Evolutionary conservation across 2,888 invertebrate genomes (phyloP).

Genomic region (Chrysomela aeneicollis): DNA sequence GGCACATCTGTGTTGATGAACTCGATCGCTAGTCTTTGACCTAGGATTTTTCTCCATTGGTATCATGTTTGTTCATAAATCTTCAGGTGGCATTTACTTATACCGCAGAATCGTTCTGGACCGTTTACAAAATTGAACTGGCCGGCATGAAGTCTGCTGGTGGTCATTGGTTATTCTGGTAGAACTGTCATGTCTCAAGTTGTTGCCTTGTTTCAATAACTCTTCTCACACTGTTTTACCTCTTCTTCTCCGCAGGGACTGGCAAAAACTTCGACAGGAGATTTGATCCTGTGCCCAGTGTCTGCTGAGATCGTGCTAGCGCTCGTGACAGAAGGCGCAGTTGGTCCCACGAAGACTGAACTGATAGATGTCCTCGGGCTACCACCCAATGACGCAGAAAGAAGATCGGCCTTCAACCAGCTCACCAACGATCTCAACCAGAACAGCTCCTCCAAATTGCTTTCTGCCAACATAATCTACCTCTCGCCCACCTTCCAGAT

Average conservation of each 20-base stretch:
- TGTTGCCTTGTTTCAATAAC: too few relatives aligned
- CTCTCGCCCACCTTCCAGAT: constrained; percentile 65
- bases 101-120: too few relatives aligned
- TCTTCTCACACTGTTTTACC: not conserved
- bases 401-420: constrained; percentile 45
- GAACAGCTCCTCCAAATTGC: constrained; percentile 40
- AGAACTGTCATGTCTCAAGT: too few relatives aligned
- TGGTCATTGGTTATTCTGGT: too few relatives aligned
- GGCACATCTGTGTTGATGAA: too few relatives aligned
- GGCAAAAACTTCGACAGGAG: constrained; percentile 4
- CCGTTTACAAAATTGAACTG: too few relatives aligned
- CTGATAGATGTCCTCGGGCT: constrained; percentile 41
- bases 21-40: too few relatives aligned
- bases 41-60: too few relatives aligned
- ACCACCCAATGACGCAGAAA: constrained; percentile 30
- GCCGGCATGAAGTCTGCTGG: too few relatives aligned
- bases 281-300: constrained; percentile 36
- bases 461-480: constrained; percentile 67
- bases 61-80: too few relatives aligned
- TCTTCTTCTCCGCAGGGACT: constrained; percentile 11
- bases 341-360: constrained; percentile 50
- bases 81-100: too few relatives aligned
- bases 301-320: constrained; percentile 51
- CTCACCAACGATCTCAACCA: constrained; percentile 33
- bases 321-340: constrained; percentile 51